phyloP scores from a whole-genome alignment of 2,113 vertebrate species.

The Hymenochirus boettgeri region DNA sequence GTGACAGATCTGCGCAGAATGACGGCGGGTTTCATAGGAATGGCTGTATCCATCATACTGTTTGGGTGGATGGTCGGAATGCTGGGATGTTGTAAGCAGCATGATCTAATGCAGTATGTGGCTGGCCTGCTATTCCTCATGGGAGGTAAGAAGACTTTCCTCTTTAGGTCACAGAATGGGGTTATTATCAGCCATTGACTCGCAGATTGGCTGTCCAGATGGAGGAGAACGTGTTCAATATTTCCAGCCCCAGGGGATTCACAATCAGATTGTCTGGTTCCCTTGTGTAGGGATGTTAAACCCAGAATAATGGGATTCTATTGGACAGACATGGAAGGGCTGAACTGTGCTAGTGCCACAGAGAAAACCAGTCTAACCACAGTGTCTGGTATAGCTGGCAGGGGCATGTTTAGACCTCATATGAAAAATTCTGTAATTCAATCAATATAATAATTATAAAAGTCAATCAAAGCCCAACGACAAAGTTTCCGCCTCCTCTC shows the following conservation, averaged over 20 bases:
- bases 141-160: constrained; percentile 74
- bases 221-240: not conserved
- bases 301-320: too few species aligned
- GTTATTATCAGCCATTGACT: constrained; percentile 23
- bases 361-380: too few species aligned
- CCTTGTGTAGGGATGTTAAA: too few species aligned
- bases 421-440: too few species aligned
- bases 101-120: constrained; percentile 92
- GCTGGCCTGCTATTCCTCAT: constrained; percentile 91
- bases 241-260: not conserved
- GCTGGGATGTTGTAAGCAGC: constrained; percentile 87
- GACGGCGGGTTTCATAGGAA: constrained; percentile 89
- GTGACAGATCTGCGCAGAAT: constrained; percentile 80
- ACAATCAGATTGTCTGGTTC: too few species aligned
- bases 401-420: too few species aligned
- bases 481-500: too few species aligned
- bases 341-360: too few species aligned
- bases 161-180: not conserved
- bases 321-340: too few species aligned
- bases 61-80: constrained; percentile 88
- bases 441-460: too few species aligned
- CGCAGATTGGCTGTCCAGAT: constrained; percentile 8
- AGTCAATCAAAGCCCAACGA: too few species aligned
- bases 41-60: constrained; percentile 89
- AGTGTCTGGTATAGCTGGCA: too few species aligned